Conservation (phyloP, 2,888 invertebrate species). For the Tetanocera ferruginea region DNA sequence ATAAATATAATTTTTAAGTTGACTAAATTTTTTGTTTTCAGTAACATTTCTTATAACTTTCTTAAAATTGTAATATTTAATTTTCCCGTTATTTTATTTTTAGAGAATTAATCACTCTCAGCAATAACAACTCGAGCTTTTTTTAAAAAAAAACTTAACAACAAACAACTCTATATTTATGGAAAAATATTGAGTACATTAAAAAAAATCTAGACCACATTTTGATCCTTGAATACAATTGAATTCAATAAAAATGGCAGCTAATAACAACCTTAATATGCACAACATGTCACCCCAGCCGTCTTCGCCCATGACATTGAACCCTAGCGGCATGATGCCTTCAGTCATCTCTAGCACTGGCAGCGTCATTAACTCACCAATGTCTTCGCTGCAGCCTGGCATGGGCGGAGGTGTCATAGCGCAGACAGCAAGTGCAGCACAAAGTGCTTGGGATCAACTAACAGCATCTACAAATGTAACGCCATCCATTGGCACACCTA, state of each 20-base stretch:
- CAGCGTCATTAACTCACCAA: slow-evolving; percentile 56
- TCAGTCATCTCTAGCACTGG: slow-evolving; percentile 62
- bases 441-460: slow-evolving; percentile 69
- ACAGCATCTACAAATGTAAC: slow-evolving; percentile 59
- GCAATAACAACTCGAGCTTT: too few relatives aligned
- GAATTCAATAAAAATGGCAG: slow-evolving; percentile 55
- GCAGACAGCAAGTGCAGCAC: slow-evolving; percentile 54
- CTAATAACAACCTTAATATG: slow-evolving; percentile 59
- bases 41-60: not conserved
- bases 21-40: not conserved
- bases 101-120: not conserved
- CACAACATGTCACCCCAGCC: slow-evolving; percentile 46
- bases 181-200: not conserved
- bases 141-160: too few relatives aligned
- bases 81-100: not conserved
- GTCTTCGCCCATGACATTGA: slow-evolving; percentile 40
- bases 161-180: not conserved
- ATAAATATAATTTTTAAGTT: not conserved
- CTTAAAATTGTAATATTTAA: not conserved
- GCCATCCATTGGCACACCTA: slow-evolving; percentile 45
- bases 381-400: slow-evolving; percentile 31
- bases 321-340: slow-evolving; percentile 50
- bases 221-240: not conserved
- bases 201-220: not conserved
- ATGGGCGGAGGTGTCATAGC: slow-evolving; percentile 32